These are phyloP conservation scores for Drosophila mauritiana DNA, from an alignment of 1,140 invertebrate species.

Conservation along the genomic window DNA sequence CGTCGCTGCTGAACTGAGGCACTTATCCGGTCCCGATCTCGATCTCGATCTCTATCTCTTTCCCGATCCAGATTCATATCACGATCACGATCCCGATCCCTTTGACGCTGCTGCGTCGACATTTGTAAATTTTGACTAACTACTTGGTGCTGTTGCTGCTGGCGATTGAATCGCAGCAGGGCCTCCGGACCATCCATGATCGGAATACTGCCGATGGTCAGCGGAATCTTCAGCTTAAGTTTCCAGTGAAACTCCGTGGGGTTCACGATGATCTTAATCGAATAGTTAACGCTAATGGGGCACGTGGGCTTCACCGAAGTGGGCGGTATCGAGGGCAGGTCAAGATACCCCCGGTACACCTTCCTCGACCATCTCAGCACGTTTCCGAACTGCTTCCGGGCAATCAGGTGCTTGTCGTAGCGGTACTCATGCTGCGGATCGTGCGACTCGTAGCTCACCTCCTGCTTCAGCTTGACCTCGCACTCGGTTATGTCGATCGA, in stretches of 20 bases:
- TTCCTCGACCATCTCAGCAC: constrained; percentile 85
- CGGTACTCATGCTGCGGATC: constrained; percentile 87
- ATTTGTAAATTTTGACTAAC: constrained; percentile 80
- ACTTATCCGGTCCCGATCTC: constrained; percentile 22
- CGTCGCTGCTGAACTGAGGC: constrained; percentile 48
- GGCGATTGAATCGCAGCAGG: constrained; percentile 67
- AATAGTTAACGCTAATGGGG: constrained; percentile 89
- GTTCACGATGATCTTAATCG: constrained; percentile 87
- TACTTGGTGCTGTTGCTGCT: constrained; percentile 78
- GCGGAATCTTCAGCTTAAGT: constrained; percentile 85
- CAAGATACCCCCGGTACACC: constrained; percentile 84
- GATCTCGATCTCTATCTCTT: constrained; percentile 3
- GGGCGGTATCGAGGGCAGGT: constrained; percentile 89
- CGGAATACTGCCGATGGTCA: constrained; percentile 87
- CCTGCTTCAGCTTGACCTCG: constrained; percentile 85
- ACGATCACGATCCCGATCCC: constrained; percentile 9
- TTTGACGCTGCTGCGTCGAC: constrained; percentile 53
- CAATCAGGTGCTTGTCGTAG: constrained; percentile 86
- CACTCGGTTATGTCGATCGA: constrained; percentile 86
- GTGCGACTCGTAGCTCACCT: constrained; percentile 85
- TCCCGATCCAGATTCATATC: constrained; percentile 3
- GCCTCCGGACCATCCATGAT: constrained; percentile 77
- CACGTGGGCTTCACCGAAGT: constrained; percentile 89
- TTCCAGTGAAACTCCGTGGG: constrained; percentile 85
- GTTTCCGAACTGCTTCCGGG: constrained; percentile 86